Conservation (phyloP, 2,888 invertebrate species). For the Drosophila paranaensis region DNA sequence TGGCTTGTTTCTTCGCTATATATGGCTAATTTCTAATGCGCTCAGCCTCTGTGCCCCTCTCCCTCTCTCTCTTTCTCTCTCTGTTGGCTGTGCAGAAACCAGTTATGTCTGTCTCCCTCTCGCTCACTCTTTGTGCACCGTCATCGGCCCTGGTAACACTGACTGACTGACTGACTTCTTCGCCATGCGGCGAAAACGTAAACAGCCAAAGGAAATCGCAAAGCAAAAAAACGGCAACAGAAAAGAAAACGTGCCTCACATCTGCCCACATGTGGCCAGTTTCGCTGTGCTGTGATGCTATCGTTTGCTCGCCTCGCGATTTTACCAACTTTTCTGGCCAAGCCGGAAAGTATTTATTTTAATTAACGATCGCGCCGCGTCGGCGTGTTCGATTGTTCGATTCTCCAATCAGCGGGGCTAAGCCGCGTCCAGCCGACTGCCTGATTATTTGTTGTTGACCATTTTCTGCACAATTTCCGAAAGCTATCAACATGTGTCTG, state of each 20-base stretch:
- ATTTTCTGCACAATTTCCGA: slow-evolving; percentile 66
- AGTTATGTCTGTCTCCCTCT: slow-evolving; percentile 42
- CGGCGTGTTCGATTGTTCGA: slow-evolving; percentile 42
- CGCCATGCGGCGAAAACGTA: slow-evolving; percentile 56
- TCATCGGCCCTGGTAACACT: slow-evolving; percentile 70
- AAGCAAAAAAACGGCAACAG: not conserved
- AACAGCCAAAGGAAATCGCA: slow-evolving; percentile 57
- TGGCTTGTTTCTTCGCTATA: slow-evolving; percentile 43
- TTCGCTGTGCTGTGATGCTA: slow-evolving; percentile 53
- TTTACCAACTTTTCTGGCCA: slow-evolving; percentile 53
- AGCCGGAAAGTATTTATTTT: slow-evolving; percentile 79
- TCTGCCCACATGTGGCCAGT: slow-evolving; percentile 64
- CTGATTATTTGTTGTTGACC: slow-evolving; percentile 32
- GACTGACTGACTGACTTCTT: slow-evolving; percentile 66
- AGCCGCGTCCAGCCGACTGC: slow-evolving; percentile 5
- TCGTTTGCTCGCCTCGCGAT: slow-evolving; percentile 42
- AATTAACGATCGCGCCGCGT: slow-evolving; percentile 67
- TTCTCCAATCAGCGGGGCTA: slow-evolving; percentile 5
- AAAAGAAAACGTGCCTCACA: slow-evolving; percentile 51
- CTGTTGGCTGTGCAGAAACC: slow-evolving; percentile 36
- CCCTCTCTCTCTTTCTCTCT: slow-evolving; percentile 11
- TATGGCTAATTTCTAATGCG: slow-evolving; percentile 75
- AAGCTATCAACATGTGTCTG: slow-evolving; percentile 50
- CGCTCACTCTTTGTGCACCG: slow-evolving; percentile 66
- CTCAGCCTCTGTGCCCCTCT: slow-evolving; percentile 9